Base-by-base conservation (phyloP, 1,140 invertebrate species). In the Drosophila quadrilineata region DNA sequence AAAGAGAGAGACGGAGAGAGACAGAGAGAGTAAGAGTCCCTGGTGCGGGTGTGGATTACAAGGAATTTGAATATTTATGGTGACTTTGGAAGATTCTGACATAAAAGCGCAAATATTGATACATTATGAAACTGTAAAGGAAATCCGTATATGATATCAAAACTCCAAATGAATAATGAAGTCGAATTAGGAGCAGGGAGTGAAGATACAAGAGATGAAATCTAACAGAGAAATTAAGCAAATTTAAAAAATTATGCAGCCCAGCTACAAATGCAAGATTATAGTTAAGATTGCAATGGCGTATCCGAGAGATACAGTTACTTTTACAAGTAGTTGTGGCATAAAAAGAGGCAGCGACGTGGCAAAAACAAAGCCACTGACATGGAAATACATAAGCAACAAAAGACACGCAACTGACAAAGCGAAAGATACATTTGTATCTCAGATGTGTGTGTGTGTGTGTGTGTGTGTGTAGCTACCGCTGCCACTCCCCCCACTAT, bases 91-190 rank as follows among this genome's bases (percentile, higher is more conserved):
- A 31, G n/a, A 66, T 54, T 29, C 22, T 54, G 77, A 84, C 77
- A 77, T 84, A 77, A 82, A 60, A 76, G 72, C 69, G 68, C 43
- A 48, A 84, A 73, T 76, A 65, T 84, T 82, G 56, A 82, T 84
- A 72, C 68, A 59, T 80, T 76, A 57, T 52, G 50, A 64, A 54
- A 31, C 48, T 29, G n/a, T 12, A 17, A 28, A 19, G 6, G 43
- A 9, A 3, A 12, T 9, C n/a, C 16, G 16, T 3, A 28, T 46
- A 29, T 38, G 28, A 35, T 17, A 21, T 45, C 14, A 8, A 43
- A 33, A n/a, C n/a, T 14, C 50, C 0, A 21, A 41, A 43, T 54
- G 52, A 54, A 43, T 54, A 54, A 54, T 54, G 52, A 54, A 52
- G 12, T 8, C 9, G 24, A 19, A 2, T 9, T 17, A 52, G 21